These are phyloP conservation scores for Drosophila jambulina DNA, from an alignment of 1,140 invertebrate genomes.

Conservation along the genomic window DNA sequence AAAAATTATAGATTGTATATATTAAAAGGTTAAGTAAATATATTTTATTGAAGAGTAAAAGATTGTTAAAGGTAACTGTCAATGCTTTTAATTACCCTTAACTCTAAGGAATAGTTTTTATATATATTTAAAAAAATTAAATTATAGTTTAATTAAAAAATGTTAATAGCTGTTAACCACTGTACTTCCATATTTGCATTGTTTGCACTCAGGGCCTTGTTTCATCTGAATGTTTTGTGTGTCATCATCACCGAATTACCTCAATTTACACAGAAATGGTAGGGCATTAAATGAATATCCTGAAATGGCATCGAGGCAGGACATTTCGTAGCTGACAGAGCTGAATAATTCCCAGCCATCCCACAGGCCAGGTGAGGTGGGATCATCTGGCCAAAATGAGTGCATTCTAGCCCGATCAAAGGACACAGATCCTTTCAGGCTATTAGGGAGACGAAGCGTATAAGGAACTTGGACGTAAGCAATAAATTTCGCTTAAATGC, in stretches of 20 bases:
- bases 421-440: conserved; percentile 1
- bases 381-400: conserved; percentile 16
- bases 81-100: too few relatives aligned
- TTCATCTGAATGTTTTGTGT: conserved; percentile 21
- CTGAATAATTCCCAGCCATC: conserved; percentile 1
- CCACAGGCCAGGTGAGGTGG: conserved; percentile 3
- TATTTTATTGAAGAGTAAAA: too few relatives aligned
- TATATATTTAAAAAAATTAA: not conserved
- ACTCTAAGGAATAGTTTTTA: too few relatives aligned
- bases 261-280: conserved; percentile 36
- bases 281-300: conserved; percentile 40
- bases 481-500: conserved; percentile 80
- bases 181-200: conserved; percentile 9
- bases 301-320: not conserved
- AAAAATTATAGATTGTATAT: not conserved
- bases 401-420: not conserved
- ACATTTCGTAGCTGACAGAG: not conserved
- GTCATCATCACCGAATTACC: conserved; percentile 17
- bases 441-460: not conserved
- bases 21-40: not conserved
- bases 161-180: not conserved
- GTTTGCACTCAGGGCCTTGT: conserved; percentile 10
- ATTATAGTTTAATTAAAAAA: not conserved
- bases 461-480: conserved; percentile 8
- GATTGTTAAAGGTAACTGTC: too few relatives aligned